Evolutionary conservation across 2,888 invertebrate species (phyloP).

Genomic region (Drosophila seclusa): DNA sequence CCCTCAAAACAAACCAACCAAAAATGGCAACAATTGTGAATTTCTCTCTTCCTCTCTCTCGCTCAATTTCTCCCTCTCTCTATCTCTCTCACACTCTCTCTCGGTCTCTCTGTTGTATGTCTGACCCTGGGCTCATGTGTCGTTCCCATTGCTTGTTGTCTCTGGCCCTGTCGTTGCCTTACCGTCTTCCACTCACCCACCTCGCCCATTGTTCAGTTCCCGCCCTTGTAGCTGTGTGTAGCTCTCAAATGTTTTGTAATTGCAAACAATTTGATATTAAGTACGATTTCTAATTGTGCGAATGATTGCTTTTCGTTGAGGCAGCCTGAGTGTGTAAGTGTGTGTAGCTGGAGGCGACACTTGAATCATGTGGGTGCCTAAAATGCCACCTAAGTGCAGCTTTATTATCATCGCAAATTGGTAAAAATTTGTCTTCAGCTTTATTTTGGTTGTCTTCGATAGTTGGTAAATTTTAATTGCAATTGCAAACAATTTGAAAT

Average conservation of each 20-base stretch:
- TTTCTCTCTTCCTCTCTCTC: slow-evolving; percentile 15
- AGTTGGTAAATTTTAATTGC: slow-evolving; percentile 22
- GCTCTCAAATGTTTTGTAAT: slow-evolving; percentile 73
- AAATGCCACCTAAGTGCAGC: slow-evolving; percentile 12
- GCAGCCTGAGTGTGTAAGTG: slow-evolving; percentile 9
- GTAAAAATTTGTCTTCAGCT: slow-evolving; percentile 25
- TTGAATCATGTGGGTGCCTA: slow-evolving; percentile 14
- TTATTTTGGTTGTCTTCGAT: slow-evolving; percentile 15
- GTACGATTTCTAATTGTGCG: slow-evolving; percentile 77
- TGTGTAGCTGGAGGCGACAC: slow-evolving; percentile 9
- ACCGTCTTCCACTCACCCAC: background rate
- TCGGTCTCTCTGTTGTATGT: background rate
- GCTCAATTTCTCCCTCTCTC: too few species aligned
- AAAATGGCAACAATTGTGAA: slow-evolving; percentile 52
- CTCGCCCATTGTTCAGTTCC: slow-evolving; percentile 6
- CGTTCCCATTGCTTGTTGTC: slow-evolving; percentile 41
- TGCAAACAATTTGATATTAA: slow-evolving; percentile 77
- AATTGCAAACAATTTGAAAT: slow-evolving; percentile 8
- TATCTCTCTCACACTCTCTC: background rate
- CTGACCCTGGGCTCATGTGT: slow-evolving; percentile 57
- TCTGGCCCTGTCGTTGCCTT: background rate
- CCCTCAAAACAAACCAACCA: slow-evolving; percentile 22
- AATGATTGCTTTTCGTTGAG: slow-evolving; percentile 72
- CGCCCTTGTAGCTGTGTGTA: slow-evolving; percentile 22
- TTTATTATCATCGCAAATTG: slow-evolving; percentile 14